phyloP scores from a whole-genome alignment of 1,140 invertebrate genomes.

The Hylaeus anthracinus region DNA sequence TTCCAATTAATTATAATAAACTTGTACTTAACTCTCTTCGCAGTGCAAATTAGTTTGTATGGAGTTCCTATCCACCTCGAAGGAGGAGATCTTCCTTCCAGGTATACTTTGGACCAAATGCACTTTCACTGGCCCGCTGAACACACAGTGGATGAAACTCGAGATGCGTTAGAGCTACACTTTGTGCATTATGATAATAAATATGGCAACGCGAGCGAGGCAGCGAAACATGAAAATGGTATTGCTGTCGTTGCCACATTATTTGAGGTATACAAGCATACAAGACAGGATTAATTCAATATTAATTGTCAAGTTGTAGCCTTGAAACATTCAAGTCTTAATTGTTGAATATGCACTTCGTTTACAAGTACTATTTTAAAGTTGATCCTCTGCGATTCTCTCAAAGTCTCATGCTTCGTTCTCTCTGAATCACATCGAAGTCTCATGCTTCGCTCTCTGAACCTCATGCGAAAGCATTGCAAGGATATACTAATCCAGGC shows the following conservation, averaged over 20 bases:
- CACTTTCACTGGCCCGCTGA: slow-evolving; percentile 92
- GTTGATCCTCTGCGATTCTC: no score
- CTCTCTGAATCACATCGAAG: no score
- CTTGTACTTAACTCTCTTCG: not conserved
- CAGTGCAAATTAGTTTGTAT: slow-evolving; percentile 74
- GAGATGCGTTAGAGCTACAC: slow-evolving; percentile 85
- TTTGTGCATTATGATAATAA: slow-evolving; percentile 86
- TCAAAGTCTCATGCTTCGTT: no score
- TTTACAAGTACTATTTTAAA: not conserved
- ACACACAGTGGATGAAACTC: slow-evolving; percentile 84
- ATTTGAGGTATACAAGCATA: slow-evolving; percentile 82
- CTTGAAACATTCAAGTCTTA: no score
- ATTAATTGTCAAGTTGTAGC: no score
- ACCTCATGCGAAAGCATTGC: no score
- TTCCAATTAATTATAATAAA: no score
- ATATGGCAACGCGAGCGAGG: slow-evolving; percentile 82
- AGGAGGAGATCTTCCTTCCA: slow-evolving; percentile 81
- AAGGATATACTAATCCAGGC: no score
- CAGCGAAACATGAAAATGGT: slow-evolving; percentile 83
- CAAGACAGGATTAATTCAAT: no score
- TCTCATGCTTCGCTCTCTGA: no score
- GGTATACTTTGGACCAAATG: slow-evolving; percentile 85
- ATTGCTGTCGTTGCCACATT: slow-evolving; percentile 87
- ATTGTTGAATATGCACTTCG: not conserved
- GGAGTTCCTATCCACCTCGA: slow-evolving; percentile 72